phyloP scores from a whole-genome alignment of 2,888 invertebrate genomes.

The Apoderus coryli region DNA sequence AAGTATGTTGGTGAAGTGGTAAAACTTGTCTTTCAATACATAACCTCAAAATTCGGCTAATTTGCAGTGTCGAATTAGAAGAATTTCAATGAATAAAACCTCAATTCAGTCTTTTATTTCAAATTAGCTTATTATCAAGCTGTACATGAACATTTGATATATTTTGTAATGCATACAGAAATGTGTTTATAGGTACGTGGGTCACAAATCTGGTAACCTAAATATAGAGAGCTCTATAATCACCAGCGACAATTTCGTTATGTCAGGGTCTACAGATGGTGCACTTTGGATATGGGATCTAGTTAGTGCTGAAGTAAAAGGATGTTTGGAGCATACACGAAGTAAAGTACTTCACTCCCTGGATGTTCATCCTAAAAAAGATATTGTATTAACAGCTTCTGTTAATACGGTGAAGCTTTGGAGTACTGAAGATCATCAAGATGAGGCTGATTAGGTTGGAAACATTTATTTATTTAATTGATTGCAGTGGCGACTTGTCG shows the following conservation, averaged over 20 bases:
- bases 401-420: slow-evolving; percentile 59
- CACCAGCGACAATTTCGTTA: slow-evolving; percentile 67
- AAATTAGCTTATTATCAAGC: no score
- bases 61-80: no score
- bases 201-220: slow-evolving; percentile 71
- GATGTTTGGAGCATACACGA: slow-evolving; percentile 36
- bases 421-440: slow-evolving; percentile 34
- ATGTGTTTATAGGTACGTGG: slow-evolving; percentile 46
- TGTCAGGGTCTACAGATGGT: slow-evolving; percentile 85
- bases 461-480: no score
- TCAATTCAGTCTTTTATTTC: no score
- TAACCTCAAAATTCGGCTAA: no score
- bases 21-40: no score
- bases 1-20: no score
- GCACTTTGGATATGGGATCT: slow-evolving; percentile 82
- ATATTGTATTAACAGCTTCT: slow-evolving; percentile 56
- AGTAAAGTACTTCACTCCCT: slow-evolving; percentile 61
- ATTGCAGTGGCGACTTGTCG: no score
- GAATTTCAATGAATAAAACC: no score
- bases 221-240: slow-evolving; percentile 79
- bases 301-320: slow-evolving; percentile 50
- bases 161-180: slow-evolving; percentile 4
- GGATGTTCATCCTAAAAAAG: slow-evolving; percentile 64
- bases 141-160: no score
- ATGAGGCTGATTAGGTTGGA: no score